Evolutionary conservation across 2,113 vertebrate genomes (phyloP).

Genomic region (Budorcas taxicolor): DNA sequence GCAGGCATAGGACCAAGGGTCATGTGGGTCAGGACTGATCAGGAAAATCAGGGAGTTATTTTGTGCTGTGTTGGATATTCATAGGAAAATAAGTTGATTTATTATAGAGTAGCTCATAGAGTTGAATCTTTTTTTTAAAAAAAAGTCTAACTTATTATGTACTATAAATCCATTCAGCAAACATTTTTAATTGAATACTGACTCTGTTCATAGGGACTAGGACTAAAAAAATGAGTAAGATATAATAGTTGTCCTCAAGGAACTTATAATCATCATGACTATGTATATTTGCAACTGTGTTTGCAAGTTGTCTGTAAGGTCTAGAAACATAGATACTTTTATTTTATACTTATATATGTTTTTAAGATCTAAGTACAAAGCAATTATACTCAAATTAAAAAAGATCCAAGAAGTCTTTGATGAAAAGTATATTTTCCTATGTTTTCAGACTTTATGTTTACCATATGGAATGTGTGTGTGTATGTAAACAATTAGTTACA

Average conservation of each 20-base stretch:
- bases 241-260: neutral
- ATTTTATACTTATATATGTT: neutral
- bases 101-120: neutral
- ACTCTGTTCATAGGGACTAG: neutral
- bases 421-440: neutral
- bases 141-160: neutral
- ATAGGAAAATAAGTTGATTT: neutral
- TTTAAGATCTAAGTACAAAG: neutral
- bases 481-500: neutral
- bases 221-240: constrained; percentile 12
- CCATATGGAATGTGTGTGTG: neutral
- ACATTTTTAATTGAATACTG: constrained; percentile 17
- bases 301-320: neutral
- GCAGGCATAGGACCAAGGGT: neutral
- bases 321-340: neutral
- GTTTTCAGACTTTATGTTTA: neutral
- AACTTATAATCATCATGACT: neutral
- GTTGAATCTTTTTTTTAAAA: neutral
- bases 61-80: neutral
- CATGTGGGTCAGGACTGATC: neutral
- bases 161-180: neutral
- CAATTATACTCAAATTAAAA: neutral
- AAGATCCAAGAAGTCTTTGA: neutral
- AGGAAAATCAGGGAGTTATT: neutral
- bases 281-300: neutral